Evolutionary conservation across 2,888 invertebrate genomes (phyloP).

Genomic region (Lithophane semibrunnea): DNA sequence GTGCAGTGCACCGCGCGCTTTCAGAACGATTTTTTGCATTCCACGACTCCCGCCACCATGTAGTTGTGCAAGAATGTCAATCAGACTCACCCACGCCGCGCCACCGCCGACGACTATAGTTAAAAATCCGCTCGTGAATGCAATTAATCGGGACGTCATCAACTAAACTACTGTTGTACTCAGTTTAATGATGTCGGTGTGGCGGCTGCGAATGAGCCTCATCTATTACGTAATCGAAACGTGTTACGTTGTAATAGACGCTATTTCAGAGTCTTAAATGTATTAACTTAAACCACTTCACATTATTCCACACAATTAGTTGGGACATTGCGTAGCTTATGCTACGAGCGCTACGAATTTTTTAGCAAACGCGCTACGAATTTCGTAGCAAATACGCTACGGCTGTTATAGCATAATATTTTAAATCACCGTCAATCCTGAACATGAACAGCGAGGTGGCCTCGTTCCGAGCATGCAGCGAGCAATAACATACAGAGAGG

Average conservation of each 20-base stretch:
- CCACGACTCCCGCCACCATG: not conserved
- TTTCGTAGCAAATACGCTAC: not conserved
- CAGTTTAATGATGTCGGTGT: constrained; percentile 19
- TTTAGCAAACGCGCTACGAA: not conserved
- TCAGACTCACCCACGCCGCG: constrained; percentile 24
- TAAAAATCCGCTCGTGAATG: constrained; percentile 38
- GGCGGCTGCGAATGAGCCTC: not conserved
- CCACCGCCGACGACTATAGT: constrained; percentile 1
- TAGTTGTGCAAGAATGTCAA: constrained; percentile 52
- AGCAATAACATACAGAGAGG: not conserved
- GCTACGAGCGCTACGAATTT: constrained; percentile 11
- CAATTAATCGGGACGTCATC: constrained; percentile 36
- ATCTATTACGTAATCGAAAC: constrained; percentile 10
- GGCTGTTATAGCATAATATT: not conserved
- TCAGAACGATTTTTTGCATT: not conserved
- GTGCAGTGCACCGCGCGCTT: too few relatives aligned
- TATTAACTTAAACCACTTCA: not conserved
- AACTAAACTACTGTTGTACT: constrained; percentile 14
- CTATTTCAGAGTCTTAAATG: not conserved
- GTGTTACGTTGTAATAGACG: not conserved
- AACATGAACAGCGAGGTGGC: not conserved
- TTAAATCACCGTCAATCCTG: not conserved
- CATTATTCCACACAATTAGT: not conserved
- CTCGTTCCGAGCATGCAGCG: not conserved
- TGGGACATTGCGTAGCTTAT: not conserved